These are phyloP conservation scores for Thamnophis sirtalis DNA, from an alignment of 2,113 vertebrate genomes.

Conservation along the genomic window DNA sequence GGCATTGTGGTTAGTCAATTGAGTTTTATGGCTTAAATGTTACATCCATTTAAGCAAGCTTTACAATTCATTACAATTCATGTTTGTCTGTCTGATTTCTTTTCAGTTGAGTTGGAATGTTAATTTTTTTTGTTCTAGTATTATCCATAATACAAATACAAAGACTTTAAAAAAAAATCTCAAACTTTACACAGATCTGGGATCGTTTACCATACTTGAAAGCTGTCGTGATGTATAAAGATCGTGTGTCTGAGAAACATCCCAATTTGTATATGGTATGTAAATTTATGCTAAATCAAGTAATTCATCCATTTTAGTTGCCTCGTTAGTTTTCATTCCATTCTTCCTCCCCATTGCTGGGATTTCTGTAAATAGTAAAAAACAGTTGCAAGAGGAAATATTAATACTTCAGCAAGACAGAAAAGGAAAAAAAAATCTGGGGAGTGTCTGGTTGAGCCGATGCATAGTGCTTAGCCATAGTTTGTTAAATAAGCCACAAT, in stretches of 20 bases:
- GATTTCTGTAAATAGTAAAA: not conserved
- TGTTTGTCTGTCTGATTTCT: not conserved
- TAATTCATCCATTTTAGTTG: not conserved
- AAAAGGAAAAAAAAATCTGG: too few relatives aligned
- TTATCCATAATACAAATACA: not conserved
- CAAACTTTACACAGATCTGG: constrained; percentile 69
- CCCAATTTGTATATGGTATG: constrained; percentile 77
- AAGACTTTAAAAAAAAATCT: not conserved
- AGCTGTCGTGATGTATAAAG: constrained; percentile 80
- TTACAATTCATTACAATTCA: not conserved
- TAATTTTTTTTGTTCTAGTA: not conserved
- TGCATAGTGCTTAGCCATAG: not conserved
- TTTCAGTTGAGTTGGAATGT: not conserved
- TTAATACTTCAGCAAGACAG: not conserved
- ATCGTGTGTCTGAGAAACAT: constrained; percentile 56
- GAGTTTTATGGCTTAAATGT: not conserved
- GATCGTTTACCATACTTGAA: constrained; percentile 77
- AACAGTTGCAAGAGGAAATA: not conserved
- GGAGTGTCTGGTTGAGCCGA: not conserved
- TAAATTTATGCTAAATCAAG: not conserved
- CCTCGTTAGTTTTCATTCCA: not conserved
- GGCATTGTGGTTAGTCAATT: not conserved
- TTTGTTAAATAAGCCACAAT: not conserved
- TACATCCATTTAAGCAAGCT: not conserved
- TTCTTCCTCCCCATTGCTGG: not conserved